Percentiles rank a stretch among this genome's conserved stretches.
Conservation (phyloP, 2,888 invertebrate genomes). For the Ametastegia equiseti region DNA sequence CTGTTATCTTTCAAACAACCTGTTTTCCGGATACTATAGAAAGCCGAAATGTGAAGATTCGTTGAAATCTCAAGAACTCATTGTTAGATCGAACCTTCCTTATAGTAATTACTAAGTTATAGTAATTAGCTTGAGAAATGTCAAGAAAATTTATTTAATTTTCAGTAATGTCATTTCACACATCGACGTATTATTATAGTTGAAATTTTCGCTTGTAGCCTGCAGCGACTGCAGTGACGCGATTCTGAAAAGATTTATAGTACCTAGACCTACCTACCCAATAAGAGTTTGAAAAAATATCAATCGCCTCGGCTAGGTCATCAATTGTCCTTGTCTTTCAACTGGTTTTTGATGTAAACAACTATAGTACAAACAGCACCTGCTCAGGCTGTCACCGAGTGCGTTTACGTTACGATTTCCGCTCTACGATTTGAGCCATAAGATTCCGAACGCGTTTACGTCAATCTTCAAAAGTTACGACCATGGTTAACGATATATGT, state of each 20-base stretch:
- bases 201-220: not conserved
- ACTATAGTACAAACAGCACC: conserved; percentile 4
- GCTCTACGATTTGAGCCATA: conserved; percentile 17
- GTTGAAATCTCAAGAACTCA: no score
- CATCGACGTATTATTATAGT: not conserved
- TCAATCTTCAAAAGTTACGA: conserved; percentile 26
- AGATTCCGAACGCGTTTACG: not conserved
- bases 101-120: no score
- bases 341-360: conserved; percentile 9
- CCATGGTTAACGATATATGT: conserved; percentile 19
- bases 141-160: no score
- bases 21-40: no score
- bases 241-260: not conserved
- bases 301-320: not conserved
- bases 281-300: not conserved
- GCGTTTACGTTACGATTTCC: conserved; percentile 37
- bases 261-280: no score
- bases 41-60: no score
- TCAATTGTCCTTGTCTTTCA: conserved; percentile 23
- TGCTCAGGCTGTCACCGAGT: conserved; percentile 27
- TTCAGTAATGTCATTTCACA: no score
- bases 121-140: no score
- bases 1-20: no score
- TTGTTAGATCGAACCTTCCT: no score
- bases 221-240: not conserved